Conservation (phyloP, 92 coral and sea anemone species). For the Pocillopora grandis region DNA sequence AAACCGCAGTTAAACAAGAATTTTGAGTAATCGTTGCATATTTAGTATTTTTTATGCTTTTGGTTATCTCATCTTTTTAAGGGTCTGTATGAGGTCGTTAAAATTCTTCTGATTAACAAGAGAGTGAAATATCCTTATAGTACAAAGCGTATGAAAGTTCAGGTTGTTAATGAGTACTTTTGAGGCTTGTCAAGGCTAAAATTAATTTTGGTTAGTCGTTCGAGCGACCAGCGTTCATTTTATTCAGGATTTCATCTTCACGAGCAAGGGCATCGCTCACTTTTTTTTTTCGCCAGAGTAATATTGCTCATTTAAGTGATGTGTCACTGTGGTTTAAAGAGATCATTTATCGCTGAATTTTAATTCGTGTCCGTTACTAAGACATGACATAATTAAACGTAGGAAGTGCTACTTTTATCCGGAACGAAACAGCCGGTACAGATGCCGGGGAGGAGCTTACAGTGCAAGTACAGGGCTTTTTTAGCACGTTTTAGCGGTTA, state of each 20-base stretch:
- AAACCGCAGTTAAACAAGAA: neutral
- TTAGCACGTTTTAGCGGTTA: neutral
- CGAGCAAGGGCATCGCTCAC: neutral
- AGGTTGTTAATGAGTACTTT: neutral
- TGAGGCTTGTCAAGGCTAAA: too few species aligned
- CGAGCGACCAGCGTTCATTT: neutral
- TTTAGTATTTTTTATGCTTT: neutral
- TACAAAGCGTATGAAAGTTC: neutral
- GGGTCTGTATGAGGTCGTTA: neutral
- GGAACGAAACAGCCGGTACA: neutral
- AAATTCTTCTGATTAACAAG: neutral
- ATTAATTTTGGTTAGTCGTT: neutral
- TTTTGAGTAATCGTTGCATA: neutral
- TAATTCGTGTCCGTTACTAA: neutral
- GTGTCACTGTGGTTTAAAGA: neutral
- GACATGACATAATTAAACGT: neutral
- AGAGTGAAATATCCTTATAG: neutral
- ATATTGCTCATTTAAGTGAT: slow-evolving; percentile 1
- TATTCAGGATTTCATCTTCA: neutral
- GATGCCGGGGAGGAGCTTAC: too few species aligned
- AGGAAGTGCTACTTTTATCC: neutral
- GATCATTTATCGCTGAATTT: neutral
- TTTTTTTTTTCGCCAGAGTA: neutral
- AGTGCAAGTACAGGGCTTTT: neutral
- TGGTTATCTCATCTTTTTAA: neutral